Evolutionary conservation across 53 echinoderm and acorn worm species (phyloP), one percentile per base, ranked within the genome.

Genomic region (Paelopatides confundens): DNA sequence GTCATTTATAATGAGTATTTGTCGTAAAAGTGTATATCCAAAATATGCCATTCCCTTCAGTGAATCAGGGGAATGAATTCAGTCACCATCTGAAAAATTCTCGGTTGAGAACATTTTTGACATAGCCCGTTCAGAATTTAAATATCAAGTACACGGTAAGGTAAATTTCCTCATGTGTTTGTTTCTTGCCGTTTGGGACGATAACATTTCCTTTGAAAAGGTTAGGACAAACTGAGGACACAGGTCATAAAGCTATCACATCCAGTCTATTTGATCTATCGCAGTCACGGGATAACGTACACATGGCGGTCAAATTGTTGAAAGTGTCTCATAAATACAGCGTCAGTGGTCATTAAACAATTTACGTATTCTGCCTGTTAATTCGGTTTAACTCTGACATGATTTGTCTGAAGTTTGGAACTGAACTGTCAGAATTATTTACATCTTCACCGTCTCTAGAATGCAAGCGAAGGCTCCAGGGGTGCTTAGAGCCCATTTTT

Each of bases 261-360:
- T 46, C 27, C 3, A 71, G 40, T 71, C 71, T 38, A 71, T 39
- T 8, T 71, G 71, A 71, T 71, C 23, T 43, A 37, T 27, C 38
- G 26, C 71, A 71, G 71, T 27, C 71, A 37, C 24, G 23, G 71
- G 71, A 39, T 38, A 43, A 38, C 27, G 26, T 71, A 71, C 71
- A 71, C 71, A 71, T 71, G 2, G 39, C 39, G 38, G 71, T 71
- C 71, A 39, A 18, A 39, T 71, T 36, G 40, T 31, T 39, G 71
- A 11, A 38, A 71, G 11, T 31, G 38, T 21, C 27, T 24, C 71
- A 39, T 71, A 71, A 71, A 71, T 71, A n/a, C 39, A 38, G 71
- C 36, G 43, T 12, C 71, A 39, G 71, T 71, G 71, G 71, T 37
- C 71, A 71, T 71, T 71, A 71, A 71, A 71, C 71, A 38, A 71